Evolutionary conservation across 1,140 invertebrate genomes (phyloP), one percentile per base, ranked within the genome.

Genomic region (Aricia agestis): DNA sequence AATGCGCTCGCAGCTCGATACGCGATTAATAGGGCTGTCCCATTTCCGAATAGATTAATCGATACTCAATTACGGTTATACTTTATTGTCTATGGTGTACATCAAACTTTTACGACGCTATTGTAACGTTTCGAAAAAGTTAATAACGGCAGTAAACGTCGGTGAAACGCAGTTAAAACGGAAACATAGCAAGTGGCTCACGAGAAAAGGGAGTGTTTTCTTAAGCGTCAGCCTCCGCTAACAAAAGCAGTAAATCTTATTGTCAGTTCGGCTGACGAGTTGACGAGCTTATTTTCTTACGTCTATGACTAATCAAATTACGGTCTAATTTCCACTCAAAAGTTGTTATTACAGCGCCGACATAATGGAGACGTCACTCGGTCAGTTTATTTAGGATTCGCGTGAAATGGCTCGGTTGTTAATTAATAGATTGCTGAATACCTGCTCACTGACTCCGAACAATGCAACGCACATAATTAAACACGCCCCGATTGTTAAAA

Each of bases 231-330:
- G 76, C 76, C 68, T 74, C 80, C 83, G 83, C 85, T 84, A 90
- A 84, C 82, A 84, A 86, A 76, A 72, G 59, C 78, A 78, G 81
- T 78, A 82, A 84, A 84, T 61, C 84, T 86, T 89, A 86, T 85
- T 85, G 85, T 88, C 84, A 87, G 87, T 78, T 74, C 68, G 77
- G 74, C 70, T 85, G 84, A 86, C 89, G 87, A 25, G 74, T 70
- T 85, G 84, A 86, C 89, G 87, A 88, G 87, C 79, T 91, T 90
- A 87, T 88, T 87, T 83, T 87, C 79, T 88, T 87, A 76, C 68
- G 74, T 73, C 76, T 83, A 84, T 87, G 85, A 87, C 82, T 89
- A 84, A 84, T 87, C 87, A 74, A 19, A 63, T 52, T 52, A 52
- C 45, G 45, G 45, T 52, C 36, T 52, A 63, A 63, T n/a, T 63